Evolutionary conservation across 1,140 invertebrate species (phyloP).

Genomic region (Ostrea edulis): DNA sequence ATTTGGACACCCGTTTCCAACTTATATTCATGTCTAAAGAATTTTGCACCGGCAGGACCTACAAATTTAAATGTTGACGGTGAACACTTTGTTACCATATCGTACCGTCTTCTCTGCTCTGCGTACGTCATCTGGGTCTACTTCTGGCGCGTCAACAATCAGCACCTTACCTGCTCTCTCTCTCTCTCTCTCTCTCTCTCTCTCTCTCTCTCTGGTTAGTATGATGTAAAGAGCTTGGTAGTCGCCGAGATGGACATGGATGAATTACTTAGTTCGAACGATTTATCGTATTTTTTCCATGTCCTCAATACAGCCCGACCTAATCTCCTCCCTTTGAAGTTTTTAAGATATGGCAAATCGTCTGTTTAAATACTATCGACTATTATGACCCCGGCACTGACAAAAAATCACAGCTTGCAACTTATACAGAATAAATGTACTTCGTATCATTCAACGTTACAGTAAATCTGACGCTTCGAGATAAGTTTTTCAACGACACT

Average conservation of each 20-base stretch:
- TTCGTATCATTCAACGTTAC: not conserved
- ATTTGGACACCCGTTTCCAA: not conserved
- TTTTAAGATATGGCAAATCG: slow-evolving; percentile 6
- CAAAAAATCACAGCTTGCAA: slow-evolving; percentile 25
- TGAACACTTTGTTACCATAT: slow-evolving; percentile 31
- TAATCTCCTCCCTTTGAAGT: slow-evolving; percentile 1
- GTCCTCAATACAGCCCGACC: not conserved
- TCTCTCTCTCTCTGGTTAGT: slow-evolving; percentile 1
- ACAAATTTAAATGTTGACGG: slow-evolving; percentile 25
- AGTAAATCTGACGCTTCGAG: too few relatives aligned
- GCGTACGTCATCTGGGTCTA: slow-evolving; percentile 23
- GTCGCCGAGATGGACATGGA: not conserved
- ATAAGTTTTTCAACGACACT: too few relatives aligned
- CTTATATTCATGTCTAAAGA: slow-evolving; percentile 31
- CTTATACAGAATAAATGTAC: not conserved
- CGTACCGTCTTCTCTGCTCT: not conserved
- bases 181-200: slow-evolving; percentile 27
- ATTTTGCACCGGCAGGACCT: slow-evolving; percentile 26
- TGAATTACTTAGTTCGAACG: not conserved
- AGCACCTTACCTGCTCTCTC: not conserved
- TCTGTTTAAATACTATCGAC: slow-evolving; percentile 22
- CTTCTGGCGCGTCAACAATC: not conserved
- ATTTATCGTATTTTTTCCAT: not conserved
- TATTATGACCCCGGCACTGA: slow-evolving; percentile 9
- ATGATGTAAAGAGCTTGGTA: not conserved